Evolutionary conservation across 92 coral and sea anemone species (phyloP), one percentile per base, ranked within the genome.

Genomic region (Phymanthus crucifer): DNA sequence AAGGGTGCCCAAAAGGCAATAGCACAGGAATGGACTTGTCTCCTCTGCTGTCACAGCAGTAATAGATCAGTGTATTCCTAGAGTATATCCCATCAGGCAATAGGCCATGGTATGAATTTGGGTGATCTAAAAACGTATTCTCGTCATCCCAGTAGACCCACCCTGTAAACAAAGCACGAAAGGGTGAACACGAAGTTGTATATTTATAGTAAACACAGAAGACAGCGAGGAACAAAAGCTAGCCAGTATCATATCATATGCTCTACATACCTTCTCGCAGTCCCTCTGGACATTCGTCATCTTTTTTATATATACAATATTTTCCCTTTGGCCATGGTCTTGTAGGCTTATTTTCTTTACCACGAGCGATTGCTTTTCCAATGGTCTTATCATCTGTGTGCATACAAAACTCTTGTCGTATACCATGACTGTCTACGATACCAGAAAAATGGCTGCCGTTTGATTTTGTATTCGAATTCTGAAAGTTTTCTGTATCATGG

Each of bases 111-210:
- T 72, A 5, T 4, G 85, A 61, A 76, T 85, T 92, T 40, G 94
- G 94, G 34, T 66, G 82, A 74, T 90, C 97, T 14, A 92, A 77
- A 31, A 71, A 43, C 23, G 92, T 79, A 71, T 92, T 92, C 68
- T 92, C 97, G 40, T 92, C 97, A 48, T 92, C 97, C 97, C 97
- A 92, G 46, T 91, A 85, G 32, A 92, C 58, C 92, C 92, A 92
- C 19, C 97, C 97, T 92, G 31, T 12, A 67, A 50, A 72, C 8
- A 17, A 61, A 61, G 29, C 2, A 27, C 17, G 13, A 27, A 61
- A 27, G 13, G 14, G 5, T 38, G 2, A 43, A 43, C 48, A 43
- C n/a, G n/a, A n/a, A n/a, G n/a, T n/a, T n/a, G n/a, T n/a, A n/a
- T n/a, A n/a, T n/a, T n/a, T n/a, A n/a, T n/a, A n/a, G n/a, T n/a